Conservation (phyloP, 2,113 vertebrate genomes). For the Epinephelus cyanopodus region DNA sequence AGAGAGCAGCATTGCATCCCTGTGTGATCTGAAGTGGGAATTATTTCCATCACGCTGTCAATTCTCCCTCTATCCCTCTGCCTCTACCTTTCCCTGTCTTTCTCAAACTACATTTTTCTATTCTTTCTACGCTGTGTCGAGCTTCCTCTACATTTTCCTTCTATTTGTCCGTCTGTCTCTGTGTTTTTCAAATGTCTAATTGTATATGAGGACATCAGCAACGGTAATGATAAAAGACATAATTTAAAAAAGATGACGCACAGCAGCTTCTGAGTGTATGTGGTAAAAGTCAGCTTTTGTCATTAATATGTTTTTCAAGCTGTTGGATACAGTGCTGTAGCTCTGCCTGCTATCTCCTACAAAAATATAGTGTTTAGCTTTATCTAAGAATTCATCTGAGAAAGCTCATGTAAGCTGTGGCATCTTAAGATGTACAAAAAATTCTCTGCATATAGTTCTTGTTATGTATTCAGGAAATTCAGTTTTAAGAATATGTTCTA, state of each 20-base stretch:
- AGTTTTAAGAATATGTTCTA: not conserved
- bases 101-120: not conserved
- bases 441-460: not conserved
- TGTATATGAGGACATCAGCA: not conserved
- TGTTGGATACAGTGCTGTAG: not conserved
- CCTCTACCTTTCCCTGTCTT: not conserved
- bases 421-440: not conserved
- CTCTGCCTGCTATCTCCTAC: not conserved
- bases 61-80: slow-evolving; percentile 36
- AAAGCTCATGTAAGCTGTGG: slow-evolving; percentile 10
- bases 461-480: not conserved
- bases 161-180: not conserved
- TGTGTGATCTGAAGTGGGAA: slow-evolving; percentile 63
- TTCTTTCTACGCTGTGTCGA: not conserved
- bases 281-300: not conserved
- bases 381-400: not conserved
- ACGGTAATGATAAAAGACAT: not conserved
- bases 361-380: not conserved
- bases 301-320: not conserved
- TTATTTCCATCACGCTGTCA: slow-evolving; percentile 71
- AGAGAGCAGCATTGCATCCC: slow-evolving; percentile 35
- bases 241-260: not conserved
- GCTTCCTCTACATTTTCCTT: not conserved
- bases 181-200: not conserved
- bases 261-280: not conserved